These are phyloP conservation scores for Melipona beecheii DNA, from an alignment of 2,888 invertebrate genomes.

Conservation along the genomic window DNA sequence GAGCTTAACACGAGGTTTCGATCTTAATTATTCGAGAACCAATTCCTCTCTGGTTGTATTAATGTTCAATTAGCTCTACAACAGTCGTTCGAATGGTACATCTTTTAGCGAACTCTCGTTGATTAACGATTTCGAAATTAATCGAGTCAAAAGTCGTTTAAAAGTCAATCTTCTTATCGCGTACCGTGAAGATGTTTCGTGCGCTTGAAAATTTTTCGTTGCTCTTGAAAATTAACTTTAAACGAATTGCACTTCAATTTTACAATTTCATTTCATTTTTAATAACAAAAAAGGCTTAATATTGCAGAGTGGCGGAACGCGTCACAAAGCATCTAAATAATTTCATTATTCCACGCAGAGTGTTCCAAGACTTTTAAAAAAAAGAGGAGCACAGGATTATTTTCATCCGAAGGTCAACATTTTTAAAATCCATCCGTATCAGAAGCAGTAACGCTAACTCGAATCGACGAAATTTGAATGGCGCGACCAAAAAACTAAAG, in stretches of 20 bases:
- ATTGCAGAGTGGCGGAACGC: not conserved
- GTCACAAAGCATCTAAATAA: not conserved
- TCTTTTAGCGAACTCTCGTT: not conserved
- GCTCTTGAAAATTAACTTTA: too few species aligned
- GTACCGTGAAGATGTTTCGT: too few species aligned
- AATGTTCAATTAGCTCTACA: not conserved
- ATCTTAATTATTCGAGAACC: not conserved
- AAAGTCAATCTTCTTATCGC: too few species aligned
- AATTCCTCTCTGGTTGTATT: not conserved
- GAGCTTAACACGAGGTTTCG: too few species aligned
- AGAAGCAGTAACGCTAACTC: too few species aligned
- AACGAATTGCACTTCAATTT: too few species aligned
- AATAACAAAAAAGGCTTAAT: not conserved
- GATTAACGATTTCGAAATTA: not conserved
- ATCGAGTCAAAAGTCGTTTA: not conserved
- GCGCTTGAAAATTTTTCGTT: too few species aligned
- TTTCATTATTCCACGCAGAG: not conserved
- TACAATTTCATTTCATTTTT: too few species aligned
- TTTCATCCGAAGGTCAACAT: too few species aligned
- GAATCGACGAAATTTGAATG: too few species aligned
- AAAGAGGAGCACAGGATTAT: not conserved
- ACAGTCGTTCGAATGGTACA: not conserved
- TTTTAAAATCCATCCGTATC: too few species aligned
- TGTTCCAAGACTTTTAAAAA: not conserved
- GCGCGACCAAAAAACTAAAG: not conserved